phyloP scores from a whole-genome alignment of 2,113 vertebrate species.

The Sinocyclocheilus rhinocerous region DNA sequence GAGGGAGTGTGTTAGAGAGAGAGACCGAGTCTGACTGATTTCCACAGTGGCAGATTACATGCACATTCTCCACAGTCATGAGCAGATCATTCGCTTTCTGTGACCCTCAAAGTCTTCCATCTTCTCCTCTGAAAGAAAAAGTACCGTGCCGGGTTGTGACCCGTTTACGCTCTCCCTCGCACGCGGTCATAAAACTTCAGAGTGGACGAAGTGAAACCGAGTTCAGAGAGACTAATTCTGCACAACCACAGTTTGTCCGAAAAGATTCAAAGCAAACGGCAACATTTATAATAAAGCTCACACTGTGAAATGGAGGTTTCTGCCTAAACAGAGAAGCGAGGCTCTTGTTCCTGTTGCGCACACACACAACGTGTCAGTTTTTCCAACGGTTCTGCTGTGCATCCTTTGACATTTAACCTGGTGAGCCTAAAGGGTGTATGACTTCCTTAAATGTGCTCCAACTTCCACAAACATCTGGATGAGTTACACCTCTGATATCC shows the following conservation, averaged over 20 bases:
- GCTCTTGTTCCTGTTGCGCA: neutral
- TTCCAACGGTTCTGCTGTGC: slow-evolving; percentile 59
- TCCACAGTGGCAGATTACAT: slow-evolving; percentile 59
- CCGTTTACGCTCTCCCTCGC: slow-evolving; percentile 43
- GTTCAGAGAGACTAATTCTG: slow-evolving; percentile 35
- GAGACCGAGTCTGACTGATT: slow-evolving; percentile 31
- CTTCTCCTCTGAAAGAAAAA: slow-evolving; percentile 41
- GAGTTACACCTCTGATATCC: slow-evolving; percentile 50
- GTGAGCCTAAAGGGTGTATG: slow-evolving; percentile 72
- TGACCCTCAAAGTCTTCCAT: slow-evolving; percentile 55
- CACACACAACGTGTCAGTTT: slow-evolving; percentile 7
- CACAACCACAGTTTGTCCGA: slow-evolving; percentile 38
- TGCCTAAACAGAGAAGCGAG: slow-evolving; percentile 7
- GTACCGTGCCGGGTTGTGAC: slow-evolving; percentile 14
- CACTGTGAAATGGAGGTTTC: slow-evolving; percentile 25
- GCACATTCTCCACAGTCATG: slow-evolving; percentile 59
- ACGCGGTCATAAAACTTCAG: slow-evolving; percentile 40
- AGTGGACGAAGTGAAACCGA: slow-evolving; percentile 41
- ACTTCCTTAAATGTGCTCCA: slow-evolving; percentile 64
- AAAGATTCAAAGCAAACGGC: slow-evolving; percentile 16
- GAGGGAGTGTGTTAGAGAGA: slow-evolving; percentile 23
- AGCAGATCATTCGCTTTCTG: slow-evolving; percentile 49
- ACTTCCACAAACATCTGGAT: slow-evolving; percentile 56
- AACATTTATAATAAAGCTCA: slow-evolving; percentile 37
- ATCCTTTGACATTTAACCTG: slow-evolving; percentile 69